phyloP scores from a whole-genome alignment of 2,113 vertebrate genomes.

The Barbus barbus region DNA sequence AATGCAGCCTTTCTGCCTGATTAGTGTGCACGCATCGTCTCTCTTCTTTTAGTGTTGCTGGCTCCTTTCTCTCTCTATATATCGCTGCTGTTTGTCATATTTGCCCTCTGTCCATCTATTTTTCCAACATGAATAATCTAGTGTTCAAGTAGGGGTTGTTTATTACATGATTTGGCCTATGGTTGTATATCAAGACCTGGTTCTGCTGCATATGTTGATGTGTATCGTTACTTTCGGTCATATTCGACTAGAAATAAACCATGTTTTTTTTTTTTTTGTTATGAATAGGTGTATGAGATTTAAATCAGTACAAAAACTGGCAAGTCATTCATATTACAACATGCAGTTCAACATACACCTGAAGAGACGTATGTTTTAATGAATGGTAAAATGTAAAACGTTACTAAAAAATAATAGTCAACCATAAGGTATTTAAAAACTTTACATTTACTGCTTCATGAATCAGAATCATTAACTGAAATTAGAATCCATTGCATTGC shows the following conservation, averaged over 20 bases:
- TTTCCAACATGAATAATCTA: constrained; percentile 25
- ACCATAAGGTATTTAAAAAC: too few species aligned
- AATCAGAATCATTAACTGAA: too few species aligned
- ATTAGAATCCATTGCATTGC: too few species aligned
- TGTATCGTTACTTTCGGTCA: too few species aligned
- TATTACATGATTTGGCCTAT: not conserved
- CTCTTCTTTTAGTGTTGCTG: constrained; percentile 27
- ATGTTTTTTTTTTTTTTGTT: not conserved
- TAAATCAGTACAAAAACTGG: not conserved
- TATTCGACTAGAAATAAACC: not conserved
- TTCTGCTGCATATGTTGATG: too few species aligned
- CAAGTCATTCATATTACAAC: not conserved
- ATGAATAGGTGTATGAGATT: not conserved
- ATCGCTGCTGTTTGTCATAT: constrained; percentile 47
- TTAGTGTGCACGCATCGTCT: constrained; percentile 42
- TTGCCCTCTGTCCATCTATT: constrained; percentile 42
- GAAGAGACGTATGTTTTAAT: not conserved
- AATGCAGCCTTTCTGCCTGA: constrained; percentile 56
- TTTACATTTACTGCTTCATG: too few species aligned
- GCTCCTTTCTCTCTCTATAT: constrained; percentile 11
- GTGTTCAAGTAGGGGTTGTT: not conserved
- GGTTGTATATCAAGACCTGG: too few species aligned
- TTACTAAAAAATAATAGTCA: too few species aligned
- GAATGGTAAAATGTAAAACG: not conserved
- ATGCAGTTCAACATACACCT: not conserved